Evolutionary conservation across 1,140 invertebrate species (phyloP), one percentile per base, ranked within the genome.

Genomic region (Notospermus geniculatus): DNA sequence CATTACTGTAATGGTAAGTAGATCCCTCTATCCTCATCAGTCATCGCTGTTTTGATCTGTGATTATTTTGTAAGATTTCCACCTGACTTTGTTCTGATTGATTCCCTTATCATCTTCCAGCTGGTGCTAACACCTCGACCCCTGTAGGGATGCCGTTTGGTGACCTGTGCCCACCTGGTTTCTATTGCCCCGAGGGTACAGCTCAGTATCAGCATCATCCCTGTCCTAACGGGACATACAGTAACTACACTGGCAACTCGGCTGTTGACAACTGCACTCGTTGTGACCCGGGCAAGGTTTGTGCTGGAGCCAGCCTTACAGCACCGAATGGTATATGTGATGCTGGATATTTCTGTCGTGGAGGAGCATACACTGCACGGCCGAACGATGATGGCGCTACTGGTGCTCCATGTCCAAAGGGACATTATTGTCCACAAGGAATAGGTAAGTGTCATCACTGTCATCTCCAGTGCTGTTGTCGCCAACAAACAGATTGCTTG

Each of bases 191-290:
- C 0, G 68, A 72, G 46, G 72, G 68, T 2, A 79, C 77, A 1
- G 57, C 62, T 15, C 59, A 70, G 13, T 77, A 71, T 54, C 46
- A 60, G 5, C 60, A 69, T 25, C 66, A 63, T 29, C 76, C 74
- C 15, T 79, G 77, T 63, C 63, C 66, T 17, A 77, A 77, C 59
- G 76, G 77, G 17, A 79, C 76, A 1, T 79, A 78, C 56, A 70
- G 68, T 36, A 74, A 70, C 54, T 68, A 64, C 25, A 69, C 66
- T 32, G 76, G 74, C 4, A 59, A 68, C 52, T 41, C 46, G 0
- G 56, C 46, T 43, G 60, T 32, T 5, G 54, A 64, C 2, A 69
- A 76, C 56, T 79, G 77, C 62, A 71, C 70, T 7, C 25, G 59
- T 2, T 79, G 77, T 67, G 71, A 73, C 56, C 69, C 75, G 27